Evolutionary conservation across 2,113 vertebrate species (phyloP).

Genomic region (Percina caprodes): DNA sequence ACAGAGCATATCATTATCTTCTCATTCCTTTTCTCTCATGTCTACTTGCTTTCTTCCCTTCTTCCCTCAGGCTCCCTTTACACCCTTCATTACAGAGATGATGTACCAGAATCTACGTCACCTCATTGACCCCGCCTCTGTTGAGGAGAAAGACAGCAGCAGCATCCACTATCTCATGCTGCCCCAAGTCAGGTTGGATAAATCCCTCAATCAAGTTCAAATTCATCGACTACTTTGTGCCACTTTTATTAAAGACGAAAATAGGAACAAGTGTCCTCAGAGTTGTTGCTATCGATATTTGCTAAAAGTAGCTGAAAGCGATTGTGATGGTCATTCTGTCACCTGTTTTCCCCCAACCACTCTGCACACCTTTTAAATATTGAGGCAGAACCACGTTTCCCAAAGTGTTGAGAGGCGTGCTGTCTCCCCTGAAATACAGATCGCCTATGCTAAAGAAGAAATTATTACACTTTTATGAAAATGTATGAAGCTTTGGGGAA

Average conservation of each 20-base stretch:
- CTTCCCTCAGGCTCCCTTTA: constrained; percentile 95
- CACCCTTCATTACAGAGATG: constrained; percentile 98
- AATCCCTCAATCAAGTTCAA: constrained; percentile 20
- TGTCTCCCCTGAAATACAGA: background rate
- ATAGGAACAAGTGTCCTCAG: background rate
- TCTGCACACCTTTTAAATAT: background rate
- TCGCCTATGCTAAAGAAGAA: background rate
- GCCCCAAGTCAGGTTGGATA: constrained; percentile 90
- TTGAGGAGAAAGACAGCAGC: constrained; percentile 90
- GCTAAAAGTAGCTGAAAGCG: background rate
- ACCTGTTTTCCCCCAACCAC: background rate
- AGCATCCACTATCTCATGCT: constrained; percentile 99
- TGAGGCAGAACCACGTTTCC: background rate
- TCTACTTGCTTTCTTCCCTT: constrained; percentile 29
- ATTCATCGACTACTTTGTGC: background rate
- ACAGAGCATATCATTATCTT: constrained; percentile 29
- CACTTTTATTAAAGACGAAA: background rate
- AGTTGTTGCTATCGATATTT: background rate
- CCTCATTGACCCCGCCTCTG: constrained; percentile 89
- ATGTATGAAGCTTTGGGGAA: background rate
- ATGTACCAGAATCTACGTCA: constrained; percentile 97
- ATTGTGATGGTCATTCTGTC: background rate
- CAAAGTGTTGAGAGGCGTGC: background rate
- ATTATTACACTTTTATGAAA: background rate
- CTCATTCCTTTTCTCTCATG: constrained; percentile 16